Evolutionary conservation across 2,113 vertebrate genomes (phyloP).

Genomic region (Anoplopoma fimbria): DNA sequence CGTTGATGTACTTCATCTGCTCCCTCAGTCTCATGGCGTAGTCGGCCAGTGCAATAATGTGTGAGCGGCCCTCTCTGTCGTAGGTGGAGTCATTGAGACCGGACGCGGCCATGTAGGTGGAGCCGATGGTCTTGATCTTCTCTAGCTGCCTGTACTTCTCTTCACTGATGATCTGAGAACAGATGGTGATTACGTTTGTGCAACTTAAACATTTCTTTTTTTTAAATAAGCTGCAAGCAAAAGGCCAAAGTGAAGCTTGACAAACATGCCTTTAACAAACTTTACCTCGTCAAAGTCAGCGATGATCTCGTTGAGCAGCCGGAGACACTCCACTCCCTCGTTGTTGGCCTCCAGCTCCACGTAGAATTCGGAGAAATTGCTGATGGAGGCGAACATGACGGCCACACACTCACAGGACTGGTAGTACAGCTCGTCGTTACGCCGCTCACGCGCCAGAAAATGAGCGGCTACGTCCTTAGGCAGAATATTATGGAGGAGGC

Average conservation of each 20-base stretch:
- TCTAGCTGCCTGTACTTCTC: conserved; percentile 93
- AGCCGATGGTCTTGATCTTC: conserved; percentile 97
- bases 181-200: not conserved
- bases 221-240: not conserved
- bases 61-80: conserved; percentile 90
- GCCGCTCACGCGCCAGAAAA: conserved; percentile 91
- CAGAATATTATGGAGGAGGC: conserved; percentile 95
- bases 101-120: conserved; percentile 96
- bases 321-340: conserved; percentile 94
- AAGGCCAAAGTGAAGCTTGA: not conserved
- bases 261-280: not conserved
- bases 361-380: conserved; percentile 98
- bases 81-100: conserved; percentile 95
- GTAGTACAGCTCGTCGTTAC: conserved; percentile 96
- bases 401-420: conserved; percentile 97
- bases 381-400: conserved; percentile 98
- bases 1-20: conserved; percentile 96
- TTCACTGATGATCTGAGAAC: conserved; percentile 91
- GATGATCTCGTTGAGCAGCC: conserved; percentile 97
- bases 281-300: conserved; percentile 95
- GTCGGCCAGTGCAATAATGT: conserved; percentile 91
- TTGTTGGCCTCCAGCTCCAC: conserved; percentile 98
- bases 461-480: conserved; percentile 96
- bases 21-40: conserved; percentile 94
- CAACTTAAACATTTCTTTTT: not conserved